Base-by-base conservation (phyloP, 2,797 vertebrate species). In the Rhinoraja longicauda region DNA sequence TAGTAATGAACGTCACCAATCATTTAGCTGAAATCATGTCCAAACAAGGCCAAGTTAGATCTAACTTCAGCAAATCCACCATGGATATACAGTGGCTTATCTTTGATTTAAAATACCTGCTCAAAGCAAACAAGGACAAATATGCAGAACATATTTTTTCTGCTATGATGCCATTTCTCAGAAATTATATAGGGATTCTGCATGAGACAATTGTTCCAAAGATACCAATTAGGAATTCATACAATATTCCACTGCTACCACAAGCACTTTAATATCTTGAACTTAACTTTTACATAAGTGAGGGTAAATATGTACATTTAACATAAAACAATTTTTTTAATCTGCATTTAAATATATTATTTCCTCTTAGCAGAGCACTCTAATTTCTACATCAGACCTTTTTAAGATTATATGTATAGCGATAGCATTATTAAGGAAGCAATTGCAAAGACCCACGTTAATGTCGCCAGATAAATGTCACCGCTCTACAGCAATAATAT, bases 221-320 rank as follows among this genome's bases (percentile, higher is more conserved):
- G 26, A 62, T 86, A 86, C 12, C 82, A n/a, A 62, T 86, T 86
- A 86, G 82, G 82, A n/a, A 86, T 84, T 84, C 45, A 84, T n/a
- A 82, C 17, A 79, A 36, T 39, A 45, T 78, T 39, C 15, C 26
- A 19, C 53, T 9, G 53, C 45, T 53, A 26, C 45, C 53, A 59
- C 53, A 84, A 57, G 45, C 39, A 81, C 39, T 81, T 53, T 81
- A 10, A 81, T 32, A 82, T 10, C 45, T 53, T 53, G 45, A 53
- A 53, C 4, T 53, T 53, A 53, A 3, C 45, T 53, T 53, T 53
- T 53, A 53, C 45, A 53, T 53, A 53, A 53, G 45, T 0, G 45
- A 53, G 45, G 45, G 45, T 53, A 45, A 45, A 45, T 4, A 45
- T 45, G 45, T 53, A 45, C n/a, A n/a, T n/a, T n/a, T n/a, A 53